A percentile compares a stretch with the other conserved stretches of the same genome.
These are phyloP conservation scores for Parnassius glacialis DNA, from an alignment of 2,888 invertebrate species.

Conservation along the genomic window DNA sequence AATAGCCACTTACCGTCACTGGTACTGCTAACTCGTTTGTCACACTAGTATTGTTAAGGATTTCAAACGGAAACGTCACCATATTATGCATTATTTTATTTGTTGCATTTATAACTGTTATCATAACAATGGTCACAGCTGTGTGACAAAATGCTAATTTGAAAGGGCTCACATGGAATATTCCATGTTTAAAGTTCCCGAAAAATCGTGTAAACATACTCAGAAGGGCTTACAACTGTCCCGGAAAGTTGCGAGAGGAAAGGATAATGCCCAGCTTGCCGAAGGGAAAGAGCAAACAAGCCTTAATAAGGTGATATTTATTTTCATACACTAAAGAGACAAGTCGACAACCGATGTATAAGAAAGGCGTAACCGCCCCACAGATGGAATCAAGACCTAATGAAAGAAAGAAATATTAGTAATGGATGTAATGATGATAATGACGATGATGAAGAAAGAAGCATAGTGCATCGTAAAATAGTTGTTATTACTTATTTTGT, in stretches of 20 bases:
- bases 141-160: slow-evolving; percentile 10
- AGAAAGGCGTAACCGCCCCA: not conserved
- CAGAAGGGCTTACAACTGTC: slow-evolving; percentile 12
- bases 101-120: not conserved
- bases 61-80: too few species aligned
- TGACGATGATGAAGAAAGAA: too few species aligned
- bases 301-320: not conserved
- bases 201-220: slow-evolving; percentile 21
- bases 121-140: slow-evolving; percentile 13
- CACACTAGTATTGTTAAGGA: too few species aligned
- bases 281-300: not conserved
- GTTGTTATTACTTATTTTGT: too few species aligned
- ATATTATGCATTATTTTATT: too few species aligned
- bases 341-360: not conserved
- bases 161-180: slow-evolving; percentile 8
- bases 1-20: too few species aligned
- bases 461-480: too few species aligned
- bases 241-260: slow-evolving; percentile 4
- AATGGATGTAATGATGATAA: too few species aligned
- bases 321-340: not conserved
- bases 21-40: too few species aligned
- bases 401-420: too few species aligned
- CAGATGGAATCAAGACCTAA: too few species aligned
- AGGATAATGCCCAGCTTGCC: not conserved
- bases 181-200: slow-evolving; percentile 5